Evolutionary conservation across 2,113 vertebrate species (phyloP).

Genomic region (Macroglossus sobrinus): DNA sequence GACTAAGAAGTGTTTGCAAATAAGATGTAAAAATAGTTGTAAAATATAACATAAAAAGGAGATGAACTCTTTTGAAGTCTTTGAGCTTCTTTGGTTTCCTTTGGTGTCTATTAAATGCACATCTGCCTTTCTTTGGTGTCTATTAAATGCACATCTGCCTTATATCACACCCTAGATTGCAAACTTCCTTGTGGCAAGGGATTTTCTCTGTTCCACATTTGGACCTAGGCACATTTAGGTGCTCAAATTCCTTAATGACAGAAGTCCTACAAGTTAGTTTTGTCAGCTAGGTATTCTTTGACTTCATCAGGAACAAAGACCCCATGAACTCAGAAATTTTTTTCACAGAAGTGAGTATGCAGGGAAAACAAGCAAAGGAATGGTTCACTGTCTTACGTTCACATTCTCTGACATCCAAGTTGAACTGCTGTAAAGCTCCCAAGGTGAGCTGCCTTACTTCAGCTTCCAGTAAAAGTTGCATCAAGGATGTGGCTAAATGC

Average conservation of each 20-base stretch:
- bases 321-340: background rate
- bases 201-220: background rate
- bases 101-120: no score
- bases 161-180: background rate
- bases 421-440: constrained; percentile 95
- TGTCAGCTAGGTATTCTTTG: background rate
- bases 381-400: constrained; percentile 88
- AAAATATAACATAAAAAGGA: constrained; percentile 34
- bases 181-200: background rate
- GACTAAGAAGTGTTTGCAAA: background rate
- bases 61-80: background rate
- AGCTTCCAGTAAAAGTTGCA: constrained; percentile 93
- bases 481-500: constrained; percentile 94
- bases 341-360: background rate
- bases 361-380: background rate
- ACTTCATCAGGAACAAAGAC: background rate
- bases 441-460: constrained; percentile 95
- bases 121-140: background rate
- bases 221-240: background rate
- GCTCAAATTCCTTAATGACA: background rate
- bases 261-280: background rate
- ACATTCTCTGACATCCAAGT: constrained; percentile 94
- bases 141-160: background rate
- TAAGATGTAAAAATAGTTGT: constrained; percentile 7
- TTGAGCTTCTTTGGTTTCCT: background rate